Evolutionary conservation across 2,113 vertebrate species (phyloP), one percentile per base, ranked within the genome.

Genomic region (Lophochroa leadbeateri): DNA sequence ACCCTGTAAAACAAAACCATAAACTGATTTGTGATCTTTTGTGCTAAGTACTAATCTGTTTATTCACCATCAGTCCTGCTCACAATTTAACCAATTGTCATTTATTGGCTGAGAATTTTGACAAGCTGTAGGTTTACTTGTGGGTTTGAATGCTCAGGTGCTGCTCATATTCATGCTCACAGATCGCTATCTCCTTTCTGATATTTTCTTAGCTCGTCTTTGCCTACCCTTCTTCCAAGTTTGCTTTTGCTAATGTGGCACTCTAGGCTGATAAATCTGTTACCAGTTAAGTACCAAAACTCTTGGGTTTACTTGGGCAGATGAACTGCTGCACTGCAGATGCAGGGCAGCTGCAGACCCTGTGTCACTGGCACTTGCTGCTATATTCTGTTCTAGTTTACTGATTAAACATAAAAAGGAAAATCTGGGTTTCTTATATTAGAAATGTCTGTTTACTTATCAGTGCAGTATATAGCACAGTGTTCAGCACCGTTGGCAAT

Each of bases 301-400:
- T 91, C 55, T 64, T 27, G 37, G 43, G 53, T 91, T 96, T 88
- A 77, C 86, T 91, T 75, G 94, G 46, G 47, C 83, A 78, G 86
- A 88, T 80, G 58, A 92, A 24, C 43, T 95, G 64, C 76, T 81
- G 86, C 82, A n/a, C 44, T 90, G 82, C 91, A 92, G 79, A 86
- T 90, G 58, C 27, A 82, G 85, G 65, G 88, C 90, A 94, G 58
- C 94, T 88, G 82, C 76, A 67, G 37, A 71, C 60, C 8, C n/a
- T 0, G 0, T 57, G 29, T 78, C 70, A 71, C 10, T 81, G 55
- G 61, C 29, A 17, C 41, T 84, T 82, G 55, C 46, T 91, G 68
- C 6, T 83, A 20, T 53, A 67, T 83, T 82, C 79, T 90, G 3
- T 69, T 94, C 47, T 91, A 50, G 16, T 78, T 86, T 94, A 86